Evolutionary conservation across 2,888 invertebrate species (phyloP).

Genomic region (Dysmachus trigonus): DNA sequence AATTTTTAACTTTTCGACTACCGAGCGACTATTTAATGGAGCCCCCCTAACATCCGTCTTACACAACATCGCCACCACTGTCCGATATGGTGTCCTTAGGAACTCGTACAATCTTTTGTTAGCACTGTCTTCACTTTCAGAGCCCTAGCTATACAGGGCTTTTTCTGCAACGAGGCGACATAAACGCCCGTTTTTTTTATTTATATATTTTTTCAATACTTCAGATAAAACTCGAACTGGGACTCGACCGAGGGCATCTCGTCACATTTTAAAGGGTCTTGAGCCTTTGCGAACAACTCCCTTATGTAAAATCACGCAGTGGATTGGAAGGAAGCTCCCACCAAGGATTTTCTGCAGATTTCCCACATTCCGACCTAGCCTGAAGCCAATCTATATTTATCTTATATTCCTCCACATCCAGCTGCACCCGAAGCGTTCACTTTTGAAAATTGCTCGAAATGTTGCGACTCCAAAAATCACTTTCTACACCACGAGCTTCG

Average conservation of each 20-base stretch:
- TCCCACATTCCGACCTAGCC: background rate
- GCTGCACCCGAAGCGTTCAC: background rate
- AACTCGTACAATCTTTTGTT: constrained; percentile 1
- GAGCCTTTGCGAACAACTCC: background rate
- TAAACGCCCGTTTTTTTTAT: background rate
- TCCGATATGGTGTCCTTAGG: background rate
- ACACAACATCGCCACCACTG: background rate
- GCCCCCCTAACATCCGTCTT: background rate
- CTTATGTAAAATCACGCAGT: constrained; percentile 6
- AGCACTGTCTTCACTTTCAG: background rate
- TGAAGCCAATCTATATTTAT: background rate
- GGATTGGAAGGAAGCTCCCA: constrained; percentile 4
- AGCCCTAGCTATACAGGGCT: background rate
- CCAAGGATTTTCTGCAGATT: constrained; percentile 8
- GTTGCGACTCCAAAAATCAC: background rate
- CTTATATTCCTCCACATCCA: background rate
- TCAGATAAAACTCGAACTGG: background rate
- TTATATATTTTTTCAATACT: too few species aligned
- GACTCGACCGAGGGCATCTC: background rate
- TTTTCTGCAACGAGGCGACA: background rate
- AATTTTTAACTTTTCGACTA: background rate
- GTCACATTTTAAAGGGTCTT: background rate
- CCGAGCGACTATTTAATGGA: background rate
- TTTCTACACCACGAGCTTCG: constrained; percentile 8
- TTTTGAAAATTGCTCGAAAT: background rate